Base-by-base conservation (phyloP, 2,113 vertebrate species). In the Fulmarus glacialis region DNA sequence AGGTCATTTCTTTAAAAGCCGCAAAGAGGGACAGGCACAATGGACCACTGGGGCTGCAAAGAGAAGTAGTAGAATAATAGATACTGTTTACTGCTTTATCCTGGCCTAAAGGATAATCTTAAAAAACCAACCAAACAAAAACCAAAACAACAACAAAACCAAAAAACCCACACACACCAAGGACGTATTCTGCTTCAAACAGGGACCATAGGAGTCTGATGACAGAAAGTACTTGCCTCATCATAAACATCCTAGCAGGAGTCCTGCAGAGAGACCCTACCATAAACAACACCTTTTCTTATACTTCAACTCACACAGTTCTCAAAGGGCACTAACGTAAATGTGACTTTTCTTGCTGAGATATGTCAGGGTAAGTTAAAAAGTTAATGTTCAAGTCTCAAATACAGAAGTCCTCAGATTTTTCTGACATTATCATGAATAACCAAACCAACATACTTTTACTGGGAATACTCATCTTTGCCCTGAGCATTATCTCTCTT, bases 81-180 rank as follows among this genome's bases (percentile, higher is more conserved):
- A 13, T 58, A 42, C 4, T 14, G 16, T 32, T 91, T 42, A 38
- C 47, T 48, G 36, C 19, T 79, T 80, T 53, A 50, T 60, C 70
- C 26, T 42, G 34, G 9, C 17, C n/a, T 60, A 72, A 87, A 74
- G n/a, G 12, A 38, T 40, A 40, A 34, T 20, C 18, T 78, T 19
- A 3, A 64, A 60, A 75, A 81, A 60, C 3, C 13, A 50, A 43
- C 1, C 16, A 47, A 79, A 15, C 22, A 42, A 81, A 87, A 58
- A 3, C 0, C 15, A 29, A 45, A 89, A 8, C 6, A 53, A 21
- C 34, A 68, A 53, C 15, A 32, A 62, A 42, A 38, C 20, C 50
- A 15, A 15, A 34, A 43, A 12, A 1, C 6, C 21, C 20, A 5
- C 8, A 3, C 12, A 19, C 9, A 3, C 17, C 2, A 1, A 86